A percentile compares a stretch with the other conserved stretches of the same genome.
Conservation (phyloP, 2,113 vertebrate species). For the Amazona vittata region DNA sequence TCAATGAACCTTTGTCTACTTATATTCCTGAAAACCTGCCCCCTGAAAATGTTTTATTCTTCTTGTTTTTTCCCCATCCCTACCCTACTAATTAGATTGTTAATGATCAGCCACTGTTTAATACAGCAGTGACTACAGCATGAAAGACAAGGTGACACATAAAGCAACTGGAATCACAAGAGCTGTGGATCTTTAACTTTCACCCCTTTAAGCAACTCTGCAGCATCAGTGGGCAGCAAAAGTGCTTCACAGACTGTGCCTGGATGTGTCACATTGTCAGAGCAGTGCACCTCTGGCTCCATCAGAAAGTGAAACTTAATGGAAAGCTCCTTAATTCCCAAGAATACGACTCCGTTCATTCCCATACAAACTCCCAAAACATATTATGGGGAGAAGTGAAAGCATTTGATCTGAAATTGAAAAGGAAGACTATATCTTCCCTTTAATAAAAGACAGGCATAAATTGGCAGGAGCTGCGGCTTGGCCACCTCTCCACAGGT, state of each 20-base stretch:
- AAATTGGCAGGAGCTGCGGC: background rate
- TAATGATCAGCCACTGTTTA: background rate
- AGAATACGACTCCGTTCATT: background rate
- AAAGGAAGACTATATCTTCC: background rate
- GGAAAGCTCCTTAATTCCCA: background rate
- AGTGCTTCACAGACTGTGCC: background rate
- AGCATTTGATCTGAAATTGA: background rate
- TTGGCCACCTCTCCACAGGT: fast-evolving
- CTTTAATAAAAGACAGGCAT: background rate
- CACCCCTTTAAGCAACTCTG: background rate
- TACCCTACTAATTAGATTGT: background rate
- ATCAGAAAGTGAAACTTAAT: background rate
- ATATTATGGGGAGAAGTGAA: background rate
- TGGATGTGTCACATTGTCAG: background rate
- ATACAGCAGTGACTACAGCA: background rate
- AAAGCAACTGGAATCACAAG: background rate
- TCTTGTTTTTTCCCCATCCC: background rate
- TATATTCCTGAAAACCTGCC: background rate
- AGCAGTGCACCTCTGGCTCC: background rate
- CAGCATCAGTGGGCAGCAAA: background rate
- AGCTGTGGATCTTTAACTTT: background rate
- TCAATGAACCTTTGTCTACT: background rate
- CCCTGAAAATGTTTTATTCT: background rate
- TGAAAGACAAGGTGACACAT: background rate
- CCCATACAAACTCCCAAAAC: background rate